A percentile compares a stretch with the other conserved stretches of the same genome.
phyloP scores from a whole-genome alignment of 2,113 vertebrate genomes.

The Perca flavescens region DNA sequence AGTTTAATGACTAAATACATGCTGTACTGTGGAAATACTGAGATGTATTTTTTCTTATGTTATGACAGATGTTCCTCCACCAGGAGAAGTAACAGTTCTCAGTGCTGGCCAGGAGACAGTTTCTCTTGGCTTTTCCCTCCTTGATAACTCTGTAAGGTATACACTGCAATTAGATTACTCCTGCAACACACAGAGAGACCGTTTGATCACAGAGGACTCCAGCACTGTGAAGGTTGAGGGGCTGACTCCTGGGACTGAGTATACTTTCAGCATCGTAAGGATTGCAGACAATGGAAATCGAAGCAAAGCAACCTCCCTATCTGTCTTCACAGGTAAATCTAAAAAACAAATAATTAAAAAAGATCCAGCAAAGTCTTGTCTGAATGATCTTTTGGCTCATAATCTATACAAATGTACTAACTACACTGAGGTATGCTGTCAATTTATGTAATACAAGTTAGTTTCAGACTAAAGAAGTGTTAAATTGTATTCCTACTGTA shows the following conservation, averaged over 20 bases:
- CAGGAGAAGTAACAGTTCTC: slow-evolving; percentile 32
- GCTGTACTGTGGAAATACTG: neutral
- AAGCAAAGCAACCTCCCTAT: slow-evolving; percentile 21
- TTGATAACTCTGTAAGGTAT: neutral
- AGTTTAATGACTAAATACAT: neutral
- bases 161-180: slow-evolving; percentile 40
- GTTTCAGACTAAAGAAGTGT: neutral
- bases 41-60: neutral
- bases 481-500: too few species aligned
- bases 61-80: slow-evolving; percentile 48
- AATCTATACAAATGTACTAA: too few species aligned
- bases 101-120: slow-evolving; percentile 26
- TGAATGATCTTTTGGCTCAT: neutral
- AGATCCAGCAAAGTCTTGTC: neutral
- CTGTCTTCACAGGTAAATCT: slow-evolving; percentile 58
- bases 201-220: neutral
- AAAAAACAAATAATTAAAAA: too few species aligned
- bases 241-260: slow-evolving; percentile 57
- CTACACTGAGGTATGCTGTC: neutral
- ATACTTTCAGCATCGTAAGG: slow-evolving; percentile 50
- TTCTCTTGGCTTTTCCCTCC: slow-evolving; percentile 32
- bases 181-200: neutral
- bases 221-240: slow-evolving; percentile 23
- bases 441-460: neutral
- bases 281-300: slow-evolving; percentile 28